phyloP scores from a whole-genome alignment of 2,888 invertebrate genomes.

The Metallyticus violacea region DNA sequence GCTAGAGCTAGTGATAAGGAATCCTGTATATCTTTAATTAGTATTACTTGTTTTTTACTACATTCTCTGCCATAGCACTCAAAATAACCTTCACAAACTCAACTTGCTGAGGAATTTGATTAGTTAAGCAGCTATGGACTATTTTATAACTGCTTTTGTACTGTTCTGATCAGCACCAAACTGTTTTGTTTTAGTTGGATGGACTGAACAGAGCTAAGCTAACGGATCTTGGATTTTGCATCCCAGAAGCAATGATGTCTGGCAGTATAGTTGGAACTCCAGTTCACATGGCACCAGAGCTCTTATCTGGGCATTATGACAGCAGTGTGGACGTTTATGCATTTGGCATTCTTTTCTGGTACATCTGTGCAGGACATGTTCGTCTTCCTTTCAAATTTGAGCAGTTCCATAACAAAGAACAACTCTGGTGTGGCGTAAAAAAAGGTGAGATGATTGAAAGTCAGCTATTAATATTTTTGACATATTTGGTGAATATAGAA shows the following conservation, averaged over 20 bases:
- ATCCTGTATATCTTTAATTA: no score
- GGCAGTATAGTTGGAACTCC: constrained; percentile 87
- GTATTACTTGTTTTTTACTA: no score
- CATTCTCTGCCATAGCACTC: no score
- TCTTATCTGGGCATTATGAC: constrained; percentile 76
- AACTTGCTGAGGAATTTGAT: no score
- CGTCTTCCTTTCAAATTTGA: constrained; percentile 77
- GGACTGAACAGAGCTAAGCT: constrained; percentile 69
- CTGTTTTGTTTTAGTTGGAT: constrained; percentile 56
- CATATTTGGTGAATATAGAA: no score
- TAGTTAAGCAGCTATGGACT: neutral
- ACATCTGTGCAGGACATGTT: constrained; percentile 80
- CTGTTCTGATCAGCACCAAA: neutral
- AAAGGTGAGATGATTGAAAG: constrained; percentile 57
- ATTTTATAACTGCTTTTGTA: neutral
- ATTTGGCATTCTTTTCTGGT: constrained; percentile 88
- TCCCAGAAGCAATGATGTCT: constrained; percentile 86
- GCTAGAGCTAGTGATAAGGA: no score
- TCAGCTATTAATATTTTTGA: constrained; percentile 6
- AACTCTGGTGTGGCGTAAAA: constrained; percentile 79
- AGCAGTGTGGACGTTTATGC: constrained; percentile 86
- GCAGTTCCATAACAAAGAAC: constrained; percentile 80
- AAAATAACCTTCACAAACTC: no score
- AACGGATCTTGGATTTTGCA: constrained; percentile 87
- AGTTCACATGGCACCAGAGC: constrained; percentile 89